Evolutionary conservation across 2,797 vertebrate genomes (phyloP).

Genomic region (Mionectes olivaceus): DNA sequence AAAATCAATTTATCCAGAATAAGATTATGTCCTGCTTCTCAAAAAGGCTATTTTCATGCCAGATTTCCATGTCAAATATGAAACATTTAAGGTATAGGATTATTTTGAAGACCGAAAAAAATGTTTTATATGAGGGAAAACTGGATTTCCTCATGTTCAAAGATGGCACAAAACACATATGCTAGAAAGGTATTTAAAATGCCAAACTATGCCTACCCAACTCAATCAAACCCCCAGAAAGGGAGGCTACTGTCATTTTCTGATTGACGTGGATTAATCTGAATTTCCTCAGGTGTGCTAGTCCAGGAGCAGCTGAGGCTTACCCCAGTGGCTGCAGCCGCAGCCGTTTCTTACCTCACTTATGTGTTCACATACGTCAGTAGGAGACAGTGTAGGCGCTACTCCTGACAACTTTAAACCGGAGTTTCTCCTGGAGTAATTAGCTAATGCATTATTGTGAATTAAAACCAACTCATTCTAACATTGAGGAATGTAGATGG

Average conservation of each 20-base stretch:
- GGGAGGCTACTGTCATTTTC: background rate
- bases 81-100: background rate
- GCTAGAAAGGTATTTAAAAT: background rate
- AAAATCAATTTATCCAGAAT: slow-evolving; percentile 30
- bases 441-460: background rate
- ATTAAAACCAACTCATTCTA: background rate
- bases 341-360: background rate
- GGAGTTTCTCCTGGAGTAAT: background rate
- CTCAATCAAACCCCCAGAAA: background rate
- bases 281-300: background rate
- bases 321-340: background rate
- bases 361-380: background rate
- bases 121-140: background rate
- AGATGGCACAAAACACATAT: background rate
- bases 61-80: slow-evolving; percentile 10
- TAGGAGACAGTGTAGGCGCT: background rate
- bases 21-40: background rate
- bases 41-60: slow-evolving; percentile 21
- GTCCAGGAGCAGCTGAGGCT: background rate
- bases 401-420: background rate
- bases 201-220: background rate
- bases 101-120: background rate
- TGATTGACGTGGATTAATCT: background rate
- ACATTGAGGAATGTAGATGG: background rate
- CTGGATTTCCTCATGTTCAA: background rate